A percentile compares a stretch with the other conserved stretches of the same genome.
Evolutionary conservation across 2,113 vertebrate species (phyloP).

Genomic region (Oostethus manadensis): DNA sequence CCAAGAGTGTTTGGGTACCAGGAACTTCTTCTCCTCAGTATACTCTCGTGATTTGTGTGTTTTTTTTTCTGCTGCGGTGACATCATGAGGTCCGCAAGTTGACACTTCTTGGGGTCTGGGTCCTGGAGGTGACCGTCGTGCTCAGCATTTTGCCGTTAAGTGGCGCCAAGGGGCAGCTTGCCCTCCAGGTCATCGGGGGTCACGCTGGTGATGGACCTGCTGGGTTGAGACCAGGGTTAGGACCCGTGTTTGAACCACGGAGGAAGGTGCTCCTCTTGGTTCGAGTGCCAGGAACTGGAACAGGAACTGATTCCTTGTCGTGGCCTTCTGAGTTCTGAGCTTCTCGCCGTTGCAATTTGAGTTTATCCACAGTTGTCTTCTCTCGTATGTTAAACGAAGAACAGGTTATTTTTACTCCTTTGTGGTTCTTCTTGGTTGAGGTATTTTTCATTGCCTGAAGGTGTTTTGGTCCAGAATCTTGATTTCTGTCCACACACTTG

Average conservation of each 20-base stretch:
- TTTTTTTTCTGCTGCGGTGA: not conserved
- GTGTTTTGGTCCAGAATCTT: too few species aligned
- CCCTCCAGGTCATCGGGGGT: conserved; percentile 11
- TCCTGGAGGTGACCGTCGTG: conserved; percentile 13
- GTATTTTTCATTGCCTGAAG: too few species aligned
- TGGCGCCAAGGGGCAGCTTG: not conserved
- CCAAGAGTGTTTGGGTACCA: not conserved
- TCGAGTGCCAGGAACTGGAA: not conserved
- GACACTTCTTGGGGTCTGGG: conserved; percentile 3
- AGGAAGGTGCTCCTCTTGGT: not conserved
- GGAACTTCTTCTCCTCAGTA: not conserved
- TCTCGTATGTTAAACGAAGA: not conserved
- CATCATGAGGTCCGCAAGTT: not conserved
- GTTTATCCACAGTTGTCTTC: not conserved
- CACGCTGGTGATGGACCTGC: conserved; percentile 3
- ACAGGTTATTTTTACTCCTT: not conserved
- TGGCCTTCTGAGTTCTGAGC: not conserved
- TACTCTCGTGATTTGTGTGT: not conserved
- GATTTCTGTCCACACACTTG: too few species aligned
- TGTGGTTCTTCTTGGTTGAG: too few species aligned
- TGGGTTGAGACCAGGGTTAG: conserved; percentile 22
- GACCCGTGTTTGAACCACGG: conserved; percentile 8
- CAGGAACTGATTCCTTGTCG: not conserved
- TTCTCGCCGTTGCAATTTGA: too few species aligned
- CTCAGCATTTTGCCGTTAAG: conserved; percentile 18